phyloP scores from a whole-genome alignment of 2,888 invertebrate species.

The Callyntrura sp. region DNA sequence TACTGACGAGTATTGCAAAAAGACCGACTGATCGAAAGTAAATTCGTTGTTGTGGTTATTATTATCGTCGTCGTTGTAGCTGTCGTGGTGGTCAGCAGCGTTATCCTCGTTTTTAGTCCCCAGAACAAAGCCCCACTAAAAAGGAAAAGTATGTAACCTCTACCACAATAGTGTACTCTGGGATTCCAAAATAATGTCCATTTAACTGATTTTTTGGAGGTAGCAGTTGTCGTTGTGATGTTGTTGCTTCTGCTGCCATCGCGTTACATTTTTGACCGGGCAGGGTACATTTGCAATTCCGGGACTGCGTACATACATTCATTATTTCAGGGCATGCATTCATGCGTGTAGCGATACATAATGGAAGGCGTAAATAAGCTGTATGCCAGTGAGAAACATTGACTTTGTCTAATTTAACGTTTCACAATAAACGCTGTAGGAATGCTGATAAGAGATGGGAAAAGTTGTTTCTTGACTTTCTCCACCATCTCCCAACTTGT shows the following conservation, averaged over 20 bases:
- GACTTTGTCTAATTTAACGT: too few species aligned
- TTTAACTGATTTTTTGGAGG: too few species aligned
- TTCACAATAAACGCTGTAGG: slow-evolving; percentile 38
- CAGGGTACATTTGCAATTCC: too few species aligned
- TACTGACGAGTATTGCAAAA: background rate
- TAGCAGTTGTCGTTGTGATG: too few species aligned
- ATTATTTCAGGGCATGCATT: background rate
- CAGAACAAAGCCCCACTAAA: too few species aligned
- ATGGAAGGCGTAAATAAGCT: background rate
- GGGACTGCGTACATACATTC: too few species aligned
- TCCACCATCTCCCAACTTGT: slow-evolving; percentile 9
- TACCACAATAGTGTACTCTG: background rate
- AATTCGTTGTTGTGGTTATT: too few species aligned
- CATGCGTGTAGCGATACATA: background rate
- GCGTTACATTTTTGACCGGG: too few species aligned
- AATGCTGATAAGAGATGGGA: slow-evolving; percentile 67
- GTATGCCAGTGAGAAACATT: background rate
- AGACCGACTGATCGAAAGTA: background rate
- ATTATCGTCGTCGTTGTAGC: background rate
- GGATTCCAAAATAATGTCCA: too few species aligned
- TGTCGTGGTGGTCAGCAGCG: background rate
- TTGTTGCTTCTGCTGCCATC: background rate
- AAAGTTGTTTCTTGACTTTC: slow-evolving; percentile 62
- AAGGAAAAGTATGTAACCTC: too few species aligned
- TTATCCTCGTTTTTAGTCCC: too few species aligned